These are phyloP conservation scores for Chascanopsetta lugubris DNA, from an alignment of 2,113 vertebrate species.

Conservation along the genomic window DNA sequence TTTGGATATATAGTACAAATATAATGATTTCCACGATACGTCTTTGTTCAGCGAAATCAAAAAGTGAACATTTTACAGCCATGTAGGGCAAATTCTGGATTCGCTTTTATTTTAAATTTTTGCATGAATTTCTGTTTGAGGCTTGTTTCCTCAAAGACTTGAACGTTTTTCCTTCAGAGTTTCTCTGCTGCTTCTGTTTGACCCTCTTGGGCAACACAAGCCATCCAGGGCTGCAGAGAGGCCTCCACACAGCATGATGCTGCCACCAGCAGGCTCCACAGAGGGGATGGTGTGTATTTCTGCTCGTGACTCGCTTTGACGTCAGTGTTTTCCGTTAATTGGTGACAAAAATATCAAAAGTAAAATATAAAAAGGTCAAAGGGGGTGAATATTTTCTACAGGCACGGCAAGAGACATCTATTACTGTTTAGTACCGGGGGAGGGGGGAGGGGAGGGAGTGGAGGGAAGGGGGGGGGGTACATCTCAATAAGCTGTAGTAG, in stretches of 20 bases:
- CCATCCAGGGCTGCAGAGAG: not conserved
- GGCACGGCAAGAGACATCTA: conserved; percentile 47
- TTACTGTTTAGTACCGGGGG: conserved; percentile 53
- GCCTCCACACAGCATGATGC: conserved; percentile 38
- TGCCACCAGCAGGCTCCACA: conserved; percentile 47
- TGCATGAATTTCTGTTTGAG: not conserved
- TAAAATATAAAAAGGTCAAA: conserved; percentile 27
- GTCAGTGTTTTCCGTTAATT: not conserved
- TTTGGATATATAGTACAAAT: not conserved
- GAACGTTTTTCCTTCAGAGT: not conserved
- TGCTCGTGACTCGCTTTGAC: not conserved
- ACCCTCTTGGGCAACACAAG: conserved; percentile 1
- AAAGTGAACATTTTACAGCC: not conserved
- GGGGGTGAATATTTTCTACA: conserved; percentile 31
- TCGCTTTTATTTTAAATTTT: not conserved
- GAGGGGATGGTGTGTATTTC: not conserved
- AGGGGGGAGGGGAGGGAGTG: conserved; percentile 25
- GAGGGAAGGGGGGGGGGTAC: conserved; percentile 29
- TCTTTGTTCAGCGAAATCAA: not conserved
- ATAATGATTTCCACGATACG: not conserved
- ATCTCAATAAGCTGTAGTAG: conserved; percentile 56
- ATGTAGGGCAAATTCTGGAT: not conserved
- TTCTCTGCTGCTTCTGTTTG: conserved; percentile 4
- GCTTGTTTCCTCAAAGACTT: not conserved
- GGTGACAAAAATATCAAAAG: conserved; percentile 31